These are phyloP conservation scores for Cepaea nemoralis DNA, from an alignment of 1,140 invertebrate genomes.

Conservation along the genomic window DNA sequence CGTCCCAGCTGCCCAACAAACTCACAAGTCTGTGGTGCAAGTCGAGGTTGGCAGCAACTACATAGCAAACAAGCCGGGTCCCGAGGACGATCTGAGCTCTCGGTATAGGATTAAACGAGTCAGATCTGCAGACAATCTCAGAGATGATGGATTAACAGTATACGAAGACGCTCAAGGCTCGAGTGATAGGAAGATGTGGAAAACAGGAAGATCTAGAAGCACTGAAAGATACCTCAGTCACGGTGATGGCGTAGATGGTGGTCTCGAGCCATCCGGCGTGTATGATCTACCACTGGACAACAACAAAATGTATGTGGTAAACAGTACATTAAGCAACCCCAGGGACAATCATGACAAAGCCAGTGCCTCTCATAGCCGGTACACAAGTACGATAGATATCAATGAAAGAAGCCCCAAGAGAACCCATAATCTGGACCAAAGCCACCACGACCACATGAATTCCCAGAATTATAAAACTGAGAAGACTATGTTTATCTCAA, in stretches of 20 bases:
- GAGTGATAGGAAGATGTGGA: neutral
- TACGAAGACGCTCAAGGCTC: neutral
- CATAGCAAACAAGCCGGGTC: neutral
- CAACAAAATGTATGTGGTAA: constrained; percentile 31
- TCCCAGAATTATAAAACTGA: constrained; percentile 23
- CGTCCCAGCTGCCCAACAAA: neutral
- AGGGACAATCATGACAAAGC: neutral
- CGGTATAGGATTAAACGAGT: constrained; percentile 13
- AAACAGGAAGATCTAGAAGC: constrained; percentile 10
- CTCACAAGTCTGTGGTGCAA: constrained; percentile 32
- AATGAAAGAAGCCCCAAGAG: constrained; percentile 12
- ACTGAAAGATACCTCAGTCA: neutral
- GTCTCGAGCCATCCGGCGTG: neutral
- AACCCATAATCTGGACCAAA: neutral
- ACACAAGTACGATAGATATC: constrained; percentile 33
- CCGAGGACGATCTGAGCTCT: neutral
- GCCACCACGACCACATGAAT: neutral
- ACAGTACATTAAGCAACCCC: constrained; percentile 13
- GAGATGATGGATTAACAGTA: neutral
- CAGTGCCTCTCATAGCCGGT: neutral
- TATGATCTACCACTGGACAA: neutral
- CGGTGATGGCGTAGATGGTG: neutral
- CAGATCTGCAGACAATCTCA: constrained; percentile 15
- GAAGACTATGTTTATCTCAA: constrained; percentile 27
- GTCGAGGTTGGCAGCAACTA: constrained; percentile 12